Percentiles rank a stretch among this genome's conserved stretches.
Evolutionary conservation across 2,797 vertebrate genomes (phyloP).

Genomic region (Tadarida brasiliensis): DNA sequence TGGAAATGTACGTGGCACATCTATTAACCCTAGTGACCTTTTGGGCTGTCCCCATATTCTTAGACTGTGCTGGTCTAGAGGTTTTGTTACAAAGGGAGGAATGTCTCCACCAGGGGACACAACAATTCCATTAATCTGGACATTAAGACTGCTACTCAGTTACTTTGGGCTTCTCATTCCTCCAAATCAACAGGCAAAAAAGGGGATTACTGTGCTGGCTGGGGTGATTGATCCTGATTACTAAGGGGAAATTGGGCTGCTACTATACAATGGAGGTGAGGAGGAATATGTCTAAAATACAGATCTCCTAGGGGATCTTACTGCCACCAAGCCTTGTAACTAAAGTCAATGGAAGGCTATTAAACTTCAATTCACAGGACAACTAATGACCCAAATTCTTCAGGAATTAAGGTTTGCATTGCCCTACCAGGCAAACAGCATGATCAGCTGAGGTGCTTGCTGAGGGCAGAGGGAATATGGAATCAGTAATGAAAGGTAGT

Average conservation of each 20-base stretch:
- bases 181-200: not conserved
- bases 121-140: not conserved
- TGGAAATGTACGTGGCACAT: not conserved
- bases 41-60: not conserved
- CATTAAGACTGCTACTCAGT: not conserved
- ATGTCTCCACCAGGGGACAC: not conserved
- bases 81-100: not conserved
- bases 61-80: not conserved
- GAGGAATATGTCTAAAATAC: no score
- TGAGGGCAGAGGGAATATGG: not conserved
- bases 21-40: not conserved
- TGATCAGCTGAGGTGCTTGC: not conserved
- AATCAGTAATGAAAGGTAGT: not conserved
- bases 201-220: not conserved
- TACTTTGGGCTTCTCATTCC: not conserved
- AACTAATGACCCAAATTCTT: not conserved
- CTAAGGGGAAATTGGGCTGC: no score
- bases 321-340: no score
- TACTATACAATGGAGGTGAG: no score
- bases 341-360: no score
- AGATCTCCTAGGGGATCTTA: no score
- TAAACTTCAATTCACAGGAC: not conserved
- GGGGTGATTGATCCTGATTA: no score
- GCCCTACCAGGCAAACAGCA: not conserved
- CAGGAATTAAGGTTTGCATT: not conserved